Base-by-base conservation (phyloP, 2,888 invertebrate species). In the Pandemis corylana region DNA sequence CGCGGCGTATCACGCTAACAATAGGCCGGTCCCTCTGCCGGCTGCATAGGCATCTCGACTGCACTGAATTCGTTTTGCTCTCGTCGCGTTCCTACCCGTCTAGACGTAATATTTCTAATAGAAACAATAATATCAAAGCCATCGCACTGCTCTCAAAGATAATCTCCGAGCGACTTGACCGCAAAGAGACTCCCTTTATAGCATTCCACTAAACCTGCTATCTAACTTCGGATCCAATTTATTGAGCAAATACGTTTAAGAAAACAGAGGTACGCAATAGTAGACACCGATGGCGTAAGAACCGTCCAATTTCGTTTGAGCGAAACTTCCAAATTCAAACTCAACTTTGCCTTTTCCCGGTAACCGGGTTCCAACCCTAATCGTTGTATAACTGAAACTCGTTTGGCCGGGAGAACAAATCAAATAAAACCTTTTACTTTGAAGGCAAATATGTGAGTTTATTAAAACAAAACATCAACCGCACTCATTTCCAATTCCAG, bases 91-190 rank as follows among this genome's bases (percentile, higher is more conserved):
- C 92, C 85, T 88, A 78, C 78, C 80, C 80, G 93, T 94, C 94
- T 94, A 94, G 94, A 94, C 94, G 87, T 87, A 87, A 90, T 92
- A 92, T 90, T 89, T 93, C 90, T 86, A 86, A 87, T 80, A 81
- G 80, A 80, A 84, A 87, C 84, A 85, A 85, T 87, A 88, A 89
- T 89, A 84, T 83, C 46, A 83, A 83, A 84, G 84, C 81, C 85
- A 83, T 84, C 80, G 83, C 84, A 84, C 82, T 86, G 87, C 85
- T 87, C 85, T 69, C 69, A 13, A 46, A 75, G 70, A 75, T 75
- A 62, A 75, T 71, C 71, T 71, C 62, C 36, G 56, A 61, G 49
- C 62, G 73, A 68, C 63, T 64, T 66, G 65, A 63, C 71, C 66
- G 63, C 75, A 75, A 66, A 36, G 6, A 67, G 71, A 67, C 59